Evolutionary conservation across 2,113 vertebrate genomes (phyloP), one percentile per base, ranked within the genome.

Genomic region (Lota lota): DNA sequence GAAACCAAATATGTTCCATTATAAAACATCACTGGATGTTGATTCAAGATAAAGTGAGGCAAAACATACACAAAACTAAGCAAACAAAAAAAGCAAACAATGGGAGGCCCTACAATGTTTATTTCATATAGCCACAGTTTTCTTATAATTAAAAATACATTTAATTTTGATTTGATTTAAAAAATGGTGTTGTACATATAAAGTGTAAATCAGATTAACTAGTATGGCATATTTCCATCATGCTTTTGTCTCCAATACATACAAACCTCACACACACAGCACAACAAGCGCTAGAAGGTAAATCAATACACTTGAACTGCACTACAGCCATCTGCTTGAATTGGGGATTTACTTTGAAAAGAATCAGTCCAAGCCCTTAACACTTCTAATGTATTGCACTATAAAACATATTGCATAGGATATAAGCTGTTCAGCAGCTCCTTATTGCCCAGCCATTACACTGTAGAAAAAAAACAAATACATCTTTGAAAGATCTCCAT

Each of bases 391-490:
- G 79, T 90, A 92, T 92, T 92, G 90, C 92, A 92, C 86, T 86
- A 83, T 62, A 78, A 83, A 79, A 85, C 85, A 90, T 92, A 92
- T 92, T 92, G 91, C 91, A 92, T 92, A 92, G 90, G 85, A 89
- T 88, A 79, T 87, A 90, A 84, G 87, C 91, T 90, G 91, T 68
- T 82, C 61, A 80, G 79, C 89, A 91, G 90, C 89, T 81, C 88
- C 88, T 89, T 72, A 67, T 82, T 88, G 88, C 90, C 91, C 90
- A 92, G 90, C 90, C 87, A 88, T 84, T 60, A 84, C 67, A 85
- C 64, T 81, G 66, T 80, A 65, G 63, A 21, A 67, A 22, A 59
- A 19, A 12, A 14, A 51, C 66, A 72, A 60, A 64, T 67, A 63
- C 67, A 60, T 36, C 20, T 16, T 64, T 63, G 19, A 36, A 65